Evolutionary conservation across 1,140 invertebrate species (phyloP), one percentile per base, ranked within the genome.

Genomic region (Lethrus apterus): DNA sequence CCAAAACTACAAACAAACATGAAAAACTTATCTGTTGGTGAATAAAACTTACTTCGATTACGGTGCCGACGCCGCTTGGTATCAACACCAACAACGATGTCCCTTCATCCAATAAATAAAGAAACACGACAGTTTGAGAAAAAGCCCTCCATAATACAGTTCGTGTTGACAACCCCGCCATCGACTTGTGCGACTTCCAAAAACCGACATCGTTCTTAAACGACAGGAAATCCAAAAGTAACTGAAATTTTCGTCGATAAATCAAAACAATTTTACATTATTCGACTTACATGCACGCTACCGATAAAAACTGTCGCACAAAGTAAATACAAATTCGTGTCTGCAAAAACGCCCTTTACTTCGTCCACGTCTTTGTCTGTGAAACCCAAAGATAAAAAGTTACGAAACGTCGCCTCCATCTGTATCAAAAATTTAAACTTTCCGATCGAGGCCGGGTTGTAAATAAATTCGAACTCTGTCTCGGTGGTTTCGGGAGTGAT

Each of bases 141-240:
- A 98, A 89, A 19, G 86, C 86, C 38, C 93, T 74, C 94, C 95
- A 98, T 5, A 95, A 55, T 3, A 97, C 82, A 2, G 89, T 91
- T 45, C 88, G 76, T 7, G 80, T 77, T 4, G 94, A 98, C 2
- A 98, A 64, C 1, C 95, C 96, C 20, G 83, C 89, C 67, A 96
- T 84, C 1, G 82, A 85, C 23, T 79, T 80, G 56, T 87, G 81
- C 9, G 79, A 76, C 45, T 81, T 78, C 95, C 96, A 99, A 66
- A 97, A 99, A 52, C 77, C 81, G 3, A 99, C 88, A 58, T 99
- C 95, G 69, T 96, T 98, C 76, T 98, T 98, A 59, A 99, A 97
- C 2, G 95, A 92, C 33, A 99, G 70, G 59, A 98, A 92, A 64
- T 99, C 95, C 64, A 99, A 93, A 7, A 98, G 70, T 40, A 98